These are phyloP conservation scores for Otus sunia DNA, from an alignment of 2,113 vertebrate species.

Conservation along the genomic window DNA sequence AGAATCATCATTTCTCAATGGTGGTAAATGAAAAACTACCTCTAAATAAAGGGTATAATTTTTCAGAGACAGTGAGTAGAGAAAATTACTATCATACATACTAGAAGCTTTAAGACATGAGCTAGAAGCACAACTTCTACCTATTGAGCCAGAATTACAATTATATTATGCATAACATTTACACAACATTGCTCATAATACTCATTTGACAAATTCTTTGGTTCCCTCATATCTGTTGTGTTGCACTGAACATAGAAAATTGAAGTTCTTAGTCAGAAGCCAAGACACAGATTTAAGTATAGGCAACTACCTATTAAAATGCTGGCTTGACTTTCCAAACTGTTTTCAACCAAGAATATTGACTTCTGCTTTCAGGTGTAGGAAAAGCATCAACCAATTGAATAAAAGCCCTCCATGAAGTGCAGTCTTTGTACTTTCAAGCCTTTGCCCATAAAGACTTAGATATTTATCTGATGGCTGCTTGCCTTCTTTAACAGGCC, in stretches of 20 bases:
- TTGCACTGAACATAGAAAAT: background rate
- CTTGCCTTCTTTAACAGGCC: conserved; percentile 3
- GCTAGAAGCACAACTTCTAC: background rate
- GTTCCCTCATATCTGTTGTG: background rate
- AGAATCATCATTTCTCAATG: background rate
- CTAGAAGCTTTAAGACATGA: background rate
- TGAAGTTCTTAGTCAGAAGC: background rate
- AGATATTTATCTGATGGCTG: background rate
- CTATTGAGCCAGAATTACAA: background rate
- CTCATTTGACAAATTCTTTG: background rate
- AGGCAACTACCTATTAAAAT: background rate
- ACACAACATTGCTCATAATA: background rate
- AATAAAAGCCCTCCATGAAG: background rate
- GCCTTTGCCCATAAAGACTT: background rate
- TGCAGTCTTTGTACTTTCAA: background rate
- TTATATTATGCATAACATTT: background rate
- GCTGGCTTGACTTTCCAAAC: background rate
- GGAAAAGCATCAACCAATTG: background rate
- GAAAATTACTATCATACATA: background rate
- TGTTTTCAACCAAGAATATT: background rate
- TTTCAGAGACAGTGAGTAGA: background rate
- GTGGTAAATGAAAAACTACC: background rate
- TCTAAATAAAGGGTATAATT: background rate
- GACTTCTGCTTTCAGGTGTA: background rate
- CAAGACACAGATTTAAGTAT: background rate